phyloP scores from a whole-genome alignment of 2,888 invertebrate species.

The Nemoura dubitans region DNA sequence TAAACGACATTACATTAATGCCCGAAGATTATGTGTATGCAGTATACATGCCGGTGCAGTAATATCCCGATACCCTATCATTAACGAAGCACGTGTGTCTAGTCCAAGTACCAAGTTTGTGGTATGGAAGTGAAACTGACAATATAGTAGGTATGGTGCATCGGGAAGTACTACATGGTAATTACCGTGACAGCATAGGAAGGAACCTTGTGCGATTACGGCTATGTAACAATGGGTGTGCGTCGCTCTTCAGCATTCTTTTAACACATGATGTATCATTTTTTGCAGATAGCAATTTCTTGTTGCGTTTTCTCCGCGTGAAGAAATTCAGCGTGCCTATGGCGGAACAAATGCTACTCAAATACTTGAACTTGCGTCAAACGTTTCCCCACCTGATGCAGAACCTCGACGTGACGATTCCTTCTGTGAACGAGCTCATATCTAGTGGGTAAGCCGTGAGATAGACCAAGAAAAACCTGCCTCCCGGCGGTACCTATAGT shows the following conservation, averaged over 20 bases:
- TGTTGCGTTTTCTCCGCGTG: slow-evolving; percentile 77
- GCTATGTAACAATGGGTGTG: not conserved
- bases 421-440: slow-evolving; percentile 75
- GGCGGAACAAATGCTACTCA: slow-evolving; percentile 79
- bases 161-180: not conserved
- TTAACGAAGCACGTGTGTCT: too few species aligned
- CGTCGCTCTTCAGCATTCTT: not conserved
- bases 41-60: not conserved
- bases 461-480: slow-evolving; percentile 21
- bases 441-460: slow-evolving; percentile 75
- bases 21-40: too few species aligned
- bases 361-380: slow-evolving; percentile 79
- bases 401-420: slow-evolving; percentile 75
- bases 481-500: too few species aligned
- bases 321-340: slow-evolving; percentile 82
- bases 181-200: not conserved
- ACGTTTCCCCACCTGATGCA: slow-evolving; percentile 77
- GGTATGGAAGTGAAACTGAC: too few species aligned
- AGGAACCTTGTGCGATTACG: not conserved
- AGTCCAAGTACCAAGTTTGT: too few species aligned
- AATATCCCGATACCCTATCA: not conserved
- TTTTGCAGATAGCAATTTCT: slow-evolving; percentile 61
- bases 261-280: not conserved
- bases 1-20: too few species aligned
- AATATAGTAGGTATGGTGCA: too few species aligned